Conservation (phyloP, 2,797 vertebrate genomes). For the Acanthornis magna region DNA sequence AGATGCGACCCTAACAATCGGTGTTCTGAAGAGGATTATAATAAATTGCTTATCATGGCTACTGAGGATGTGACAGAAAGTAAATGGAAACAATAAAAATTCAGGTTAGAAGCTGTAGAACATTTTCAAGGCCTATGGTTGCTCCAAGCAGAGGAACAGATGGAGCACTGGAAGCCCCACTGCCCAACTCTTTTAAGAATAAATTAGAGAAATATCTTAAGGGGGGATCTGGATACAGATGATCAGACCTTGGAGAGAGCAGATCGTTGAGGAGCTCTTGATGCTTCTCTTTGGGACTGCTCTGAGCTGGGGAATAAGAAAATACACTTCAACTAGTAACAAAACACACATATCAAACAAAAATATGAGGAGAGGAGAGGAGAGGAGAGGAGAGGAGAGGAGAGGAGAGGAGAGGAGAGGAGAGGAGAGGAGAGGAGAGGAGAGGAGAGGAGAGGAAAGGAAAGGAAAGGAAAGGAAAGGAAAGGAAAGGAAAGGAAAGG, state of each 20-base stretch:
- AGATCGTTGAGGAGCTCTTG: neutral
- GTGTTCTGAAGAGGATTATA: neutral
- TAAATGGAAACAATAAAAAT: neutral
- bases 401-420: neutral
- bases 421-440: too few relatives aligned
- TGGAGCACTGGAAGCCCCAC: neutral
- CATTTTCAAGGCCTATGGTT: neutral
- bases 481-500: accelerated
- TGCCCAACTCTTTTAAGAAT: neutral
- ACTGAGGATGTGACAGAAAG: neutral
- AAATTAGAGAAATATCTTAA: neutral
- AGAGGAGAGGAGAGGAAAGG: accelerated
- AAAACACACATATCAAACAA: neutral
- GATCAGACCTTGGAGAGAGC: neutral
- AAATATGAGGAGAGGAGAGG: neutral
- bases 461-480: too few relatives aligned
- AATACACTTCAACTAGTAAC: neutral
- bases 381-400: too few relatives aligned
- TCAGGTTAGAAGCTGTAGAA: neutral
- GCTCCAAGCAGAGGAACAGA: neutral
- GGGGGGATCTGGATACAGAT: neutral
- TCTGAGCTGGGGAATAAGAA: neutral
- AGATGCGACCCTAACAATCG: neutral
- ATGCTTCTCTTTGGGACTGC: neutral
- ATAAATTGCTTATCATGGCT: neutral